These are phyloP conservation scores for Luidia sarsii DNA, from an alignment of 53 echinoderm and acorn worm genomes.

Conservation along the genomic window DNA sequence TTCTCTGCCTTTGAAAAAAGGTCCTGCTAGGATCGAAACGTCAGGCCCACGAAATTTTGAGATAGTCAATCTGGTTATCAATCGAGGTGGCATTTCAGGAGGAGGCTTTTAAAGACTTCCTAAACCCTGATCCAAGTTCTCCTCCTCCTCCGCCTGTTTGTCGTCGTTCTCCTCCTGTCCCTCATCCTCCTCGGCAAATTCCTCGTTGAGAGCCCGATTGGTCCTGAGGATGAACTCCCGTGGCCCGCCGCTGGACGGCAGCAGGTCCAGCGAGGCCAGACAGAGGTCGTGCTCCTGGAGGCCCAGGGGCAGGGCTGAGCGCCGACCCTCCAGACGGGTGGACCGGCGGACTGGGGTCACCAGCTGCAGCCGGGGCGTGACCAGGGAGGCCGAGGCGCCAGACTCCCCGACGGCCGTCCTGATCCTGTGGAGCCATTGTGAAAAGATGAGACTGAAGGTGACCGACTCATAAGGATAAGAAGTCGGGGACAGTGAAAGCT, in stretches of 20 bases:
- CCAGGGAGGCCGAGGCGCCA: slow-evolving; percentile 44
- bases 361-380: slow-evolving; percentile 64
- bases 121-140: no score
- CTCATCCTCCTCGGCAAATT: slow-evolving; percentile 51
- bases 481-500: no score
- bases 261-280: slow-evolving; percentile 63
- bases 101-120: no score
- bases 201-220: slow-evolving; percentile 77
- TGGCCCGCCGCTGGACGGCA: slow-evolving; percentile 25
- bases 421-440: no score
- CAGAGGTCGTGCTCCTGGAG: slow-evolving; percentile 63
- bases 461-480: no score
- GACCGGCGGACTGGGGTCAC: slow-evolving; percentile 93
- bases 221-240: slow-evolving; percentile 74
- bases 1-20: no score
- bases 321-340: slow-evolving; percentile 70
- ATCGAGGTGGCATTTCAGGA: not conserved
- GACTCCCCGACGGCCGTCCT: slow-evolving; percentile 46
- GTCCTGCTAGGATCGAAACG: no score
- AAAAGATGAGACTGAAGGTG: no score
- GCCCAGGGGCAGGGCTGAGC: slow-evolving; percentile 50
- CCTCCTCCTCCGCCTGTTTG: no score
- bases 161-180: not conserved
- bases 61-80: not conserved
- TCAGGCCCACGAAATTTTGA: no score